These are phyloP conservation scores for Anhinga anhinga DNA, from an alignment of 2,113 vertebrate genomes.

Conservation along the genomic window DNA sequence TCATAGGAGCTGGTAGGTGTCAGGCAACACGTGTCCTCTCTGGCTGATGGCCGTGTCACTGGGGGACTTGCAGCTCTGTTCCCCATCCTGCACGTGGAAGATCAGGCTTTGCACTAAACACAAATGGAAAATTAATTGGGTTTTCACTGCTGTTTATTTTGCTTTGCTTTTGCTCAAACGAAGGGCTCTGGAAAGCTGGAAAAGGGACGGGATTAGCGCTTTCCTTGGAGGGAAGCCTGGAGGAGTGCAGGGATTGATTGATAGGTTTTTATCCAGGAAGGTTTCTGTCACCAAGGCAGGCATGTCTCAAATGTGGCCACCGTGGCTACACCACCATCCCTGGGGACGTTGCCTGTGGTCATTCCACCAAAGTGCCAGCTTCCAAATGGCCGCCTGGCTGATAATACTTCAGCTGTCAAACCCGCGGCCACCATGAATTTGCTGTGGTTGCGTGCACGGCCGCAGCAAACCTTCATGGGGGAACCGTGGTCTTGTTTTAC, in stretches of 20 bases:
- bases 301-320: neutral
- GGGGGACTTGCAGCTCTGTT: neutral
- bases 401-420: neutral
- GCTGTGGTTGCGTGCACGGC: accelerated
- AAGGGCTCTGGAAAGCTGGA: neutral
- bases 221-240: neutral
- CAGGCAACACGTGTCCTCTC: neutral
- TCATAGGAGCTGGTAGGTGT: neutral
- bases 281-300: neutral
- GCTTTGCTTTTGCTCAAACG: neutral
- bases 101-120: neutral
- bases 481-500: neutral
- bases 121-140: neutral
- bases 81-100: neutral
- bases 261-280: neutral
- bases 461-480: neutral
- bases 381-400: neutral
- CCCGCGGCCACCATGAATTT: neutral
- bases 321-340: accelerated
- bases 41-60: accelerated
- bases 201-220: neutral
- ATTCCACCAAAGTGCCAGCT: neutral
- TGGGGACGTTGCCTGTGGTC: neutral
- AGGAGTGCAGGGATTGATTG: accelerated
- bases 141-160: neutral